These are phyloP conservation scores for Fragum whitleyi DNA, from an alignment of 2,888 invertebrate species.

Conservation along the genomic window DNA sequence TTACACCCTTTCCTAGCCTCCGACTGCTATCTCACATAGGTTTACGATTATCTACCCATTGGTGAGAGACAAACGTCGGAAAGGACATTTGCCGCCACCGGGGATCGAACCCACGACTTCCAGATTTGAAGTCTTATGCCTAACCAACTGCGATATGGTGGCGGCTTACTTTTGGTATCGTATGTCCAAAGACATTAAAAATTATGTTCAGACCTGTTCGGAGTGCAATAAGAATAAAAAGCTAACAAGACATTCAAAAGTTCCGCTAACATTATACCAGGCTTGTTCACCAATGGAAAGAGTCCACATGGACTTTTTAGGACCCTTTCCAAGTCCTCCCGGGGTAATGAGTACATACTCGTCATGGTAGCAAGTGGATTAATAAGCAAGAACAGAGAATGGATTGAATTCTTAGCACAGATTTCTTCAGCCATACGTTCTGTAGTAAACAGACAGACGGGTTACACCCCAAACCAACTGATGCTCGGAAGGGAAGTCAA, in stretches of 20 bases:
- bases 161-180: no score
- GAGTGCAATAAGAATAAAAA: neutral
- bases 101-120: no score
- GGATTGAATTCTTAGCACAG: neutral
- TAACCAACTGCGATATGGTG: no score
- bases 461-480: no score
- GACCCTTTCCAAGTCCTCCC: neutral
- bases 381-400: neutral
- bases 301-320: neutral
- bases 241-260: neutral
- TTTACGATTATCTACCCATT: no score
- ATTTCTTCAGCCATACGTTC: neutral
- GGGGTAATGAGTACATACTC: neutral
- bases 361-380: neutral
- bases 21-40: no score
- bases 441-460: neutral
- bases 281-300: neutral
- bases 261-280: neutral
- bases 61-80: no score
- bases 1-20: no score
- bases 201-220: neutral
- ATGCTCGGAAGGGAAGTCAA: no score
- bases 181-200: neutral
- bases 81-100: no score
- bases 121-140: no score